phyloP scores from a whole-genome alignment of 2,113 vertebrate genomes.

The Pardalotus punctatus region DNA sequence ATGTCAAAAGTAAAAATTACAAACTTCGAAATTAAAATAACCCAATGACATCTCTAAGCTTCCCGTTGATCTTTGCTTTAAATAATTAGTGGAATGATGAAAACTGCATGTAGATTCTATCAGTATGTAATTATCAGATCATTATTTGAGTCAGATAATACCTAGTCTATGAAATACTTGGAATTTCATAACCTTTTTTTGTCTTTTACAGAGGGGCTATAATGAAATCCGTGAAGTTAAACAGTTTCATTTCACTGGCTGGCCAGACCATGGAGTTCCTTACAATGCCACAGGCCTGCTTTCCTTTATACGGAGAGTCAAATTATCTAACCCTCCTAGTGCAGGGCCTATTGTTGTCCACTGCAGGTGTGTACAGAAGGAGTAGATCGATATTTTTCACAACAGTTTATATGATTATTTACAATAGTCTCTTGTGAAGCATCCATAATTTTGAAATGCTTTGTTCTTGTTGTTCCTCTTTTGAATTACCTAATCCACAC shows the following conservation, averaged over 20 bases:
- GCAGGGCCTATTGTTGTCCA: conserved; percentile 97
- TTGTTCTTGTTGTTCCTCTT: not conserved
- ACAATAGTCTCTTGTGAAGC: not conserved
- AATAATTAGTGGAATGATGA: not conserved
- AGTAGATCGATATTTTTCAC: not conserved
- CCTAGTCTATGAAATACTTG: not conserved
- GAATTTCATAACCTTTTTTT: not conserved
- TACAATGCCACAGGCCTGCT: conserved; percentile 97
- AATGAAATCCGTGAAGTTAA: conserved; percentile 97
- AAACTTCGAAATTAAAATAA: not conserved
- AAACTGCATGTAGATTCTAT: not conserved
- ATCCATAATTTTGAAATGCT: not conserved
- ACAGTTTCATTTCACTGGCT: conserved; percentile 98
- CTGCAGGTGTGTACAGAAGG: conserved; percentile 86
- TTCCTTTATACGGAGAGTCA: conserved; percentile 95
- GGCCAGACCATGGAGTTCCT: conserved; percentile 97
- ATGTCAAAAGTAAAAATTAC: not conserved
- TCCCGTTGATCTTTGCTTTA: not conserved
- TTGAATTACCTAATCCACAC: not conserved
- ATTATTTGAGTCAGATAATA: not conserved
- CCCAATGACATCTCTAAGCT: not conserved
- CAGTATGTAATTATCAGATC: not conserved
- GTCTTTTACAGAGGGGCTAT: conserved; percentile 85
- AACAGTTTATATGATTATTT: not conserved
- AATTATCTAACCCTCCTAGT: conserved; percentile 94